Evolutionary conservation across 1,140 invertebrate species (phyloP).

Genomic region (Heliconius eleuchia): DNA sequence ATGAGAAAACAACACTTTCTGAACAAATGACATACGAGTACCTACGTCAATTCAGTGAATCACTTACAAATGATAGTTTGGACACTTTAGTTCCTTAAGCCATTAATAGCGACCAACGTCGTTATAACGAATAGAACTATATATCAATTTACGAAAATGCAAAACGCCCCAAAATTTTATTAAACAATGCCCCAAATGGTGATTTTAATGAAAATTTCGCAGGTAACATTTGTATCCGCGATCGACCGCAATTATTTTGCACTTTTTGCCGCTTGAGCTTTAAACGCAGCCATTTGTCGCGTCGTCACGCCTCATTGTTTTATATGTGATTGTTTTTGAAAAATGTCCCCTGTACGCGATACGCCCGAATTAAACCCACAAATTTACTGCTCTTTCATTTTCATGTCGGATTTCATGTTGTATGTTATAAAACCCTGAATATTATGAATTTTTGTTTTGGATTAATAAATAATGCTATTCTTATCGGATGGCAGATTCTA

Average conservation of each 20-base stretch:
- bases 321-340: conserved; percentile 71
- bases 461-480: background rate
- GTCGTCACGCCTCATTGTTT: conserved; percentile 66
- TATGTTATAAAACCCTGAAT: conserved; percentile 31
- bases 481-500: background rate
- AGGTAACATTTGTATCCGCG: conserved; percentile 25
- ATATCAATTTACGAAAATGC: background rate
- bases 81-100: background rate
- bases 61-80: background rate
- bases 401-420: conserved; percentile 37
- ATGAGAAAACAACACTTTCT: background rate
- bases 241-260: conserved; percentile 48
- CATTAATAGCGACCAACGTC: background rate
- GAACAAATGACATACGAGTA: background rate
- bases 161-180: background rate
- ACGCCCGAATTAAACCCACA: conserved; percentile 58
- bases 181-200: background rate
- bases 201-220: conserved; percentile 11
- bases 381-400: conserved; percentile 61
- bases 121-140: background rate
- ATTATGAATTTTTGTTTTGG: background rate
- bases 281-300: conserved; percentile 55
- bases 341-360: conserved; percentile 52
- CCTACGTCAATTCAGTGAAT: background rate
- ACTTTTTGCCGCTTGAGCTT: conserved; percentile 37